A percentile compares a stretch with the other conserved stretches of the same genome.
phyloP scores from a whole-genome alignment of 1,140 invertebrate genomes.

The Zaprionus inermis region DNA sequence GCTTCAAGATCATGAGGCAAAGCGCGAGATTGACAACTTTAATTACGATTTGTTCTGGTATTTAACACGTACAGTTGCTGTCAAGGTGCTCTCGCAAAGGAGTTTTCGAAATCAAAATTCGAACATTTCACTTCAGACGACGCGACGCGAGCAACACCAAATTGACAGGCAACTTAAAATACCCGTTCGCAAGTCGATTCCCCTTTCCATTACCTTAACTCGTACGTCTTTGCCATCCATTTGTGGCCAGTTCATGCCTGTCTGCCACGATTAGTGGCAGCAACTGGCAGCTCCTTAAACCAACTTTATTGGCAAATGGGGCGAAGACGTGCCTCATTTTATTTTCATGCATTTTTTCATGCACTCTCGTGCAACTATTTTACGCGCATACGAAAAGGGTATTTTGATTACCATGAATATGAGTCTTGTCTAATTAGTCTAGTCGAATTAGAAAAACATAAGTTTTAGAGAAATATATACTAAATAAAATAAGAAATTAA shows the following conservation, averaged over 20 bases:
- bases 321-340: constrained; percentile 57
- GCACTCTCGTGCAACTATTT: constrained; percentile 3
- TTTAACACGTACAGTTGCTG: constrained; percentile 12
- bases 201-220: neutral
- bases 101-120: constrained; percentile 50
- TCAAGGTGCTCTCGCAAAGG: neutral
- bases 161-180: constrained; percentile 60
- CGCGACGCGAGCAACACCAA: constrained; percentile 61
- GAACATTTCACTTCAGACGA: constrained; percentile 54
- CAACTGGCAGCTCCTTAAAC: constrained; percentile 56
- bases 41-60: neutral
- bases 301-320: constrained; percentile 68
- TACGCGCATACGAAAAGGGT: neutral
- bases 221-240: constrained; percentile 30
- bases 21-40: constrained; percentile 3
- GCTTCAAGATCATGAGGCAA: neutral
- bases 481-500: too few relatives aligned
- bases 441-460: neutral
- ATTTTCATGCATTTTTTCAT: constrained; percentile 6
- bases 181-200: neutral
- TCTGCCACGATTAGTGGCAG: constrained; percentile 68
- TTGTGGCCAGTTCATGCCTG: constrained; percentile 66
- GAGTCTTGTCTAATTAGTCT: too few relatives aligned
- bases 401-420: neutral
- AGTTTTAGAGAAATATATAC: neutral